A percentile compares a stretch with the other conserved stretches of the same genome.
phyloP scores from a whole-genome alignment of 1,140 invertebrate species.

The Aphelinus certus region DNA sequence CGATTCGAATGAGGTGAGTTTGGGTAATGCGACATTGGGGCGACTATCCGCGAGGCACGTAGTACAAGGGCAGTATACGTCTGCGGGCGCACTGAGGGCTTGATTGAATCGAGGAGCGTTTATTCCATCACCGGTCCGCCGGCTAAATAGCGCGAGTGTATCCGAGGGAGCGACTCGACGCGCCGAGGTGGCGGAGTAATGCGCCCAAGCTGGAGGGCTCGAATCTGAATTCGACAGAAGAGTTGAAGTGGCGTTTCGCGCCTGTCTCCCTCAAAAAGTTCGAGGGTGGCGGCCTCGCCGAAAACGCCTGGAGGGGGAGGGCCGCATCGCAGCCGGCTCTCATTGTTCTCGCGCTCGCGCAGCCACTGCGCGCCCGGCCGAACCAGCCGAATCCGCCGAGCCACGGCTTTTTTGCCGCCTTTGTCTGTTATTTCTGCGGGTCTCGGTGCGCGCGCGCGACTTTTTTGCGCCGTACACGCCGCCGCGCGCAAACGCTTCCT shows the following conservation, averaged over 20 bases:
- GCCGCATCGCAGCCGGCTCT: neutral
- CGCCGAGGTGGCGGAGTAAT: too few species aligned
- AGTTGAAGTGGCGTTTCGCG: neutral
- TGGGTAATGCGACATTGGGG: too few species aligned
- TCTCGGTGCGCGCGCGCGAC: neutral
- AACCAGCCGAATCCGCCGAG: conserved; percentile 32
- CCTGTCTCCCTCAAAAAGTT: neutral
- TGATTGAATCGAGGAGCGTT: neutral
- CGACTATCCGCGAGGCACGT: too few species aligned
- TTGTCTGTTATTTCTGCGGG: conserved; percentile 8
- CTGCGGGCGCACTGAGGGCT: neutral
- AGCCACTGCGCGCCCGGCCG: neutral
- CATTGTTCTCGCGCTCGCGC: neutral
- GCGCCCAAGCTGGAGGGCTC: neutral
- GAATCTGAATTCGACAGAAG: conserved; percentile 1
- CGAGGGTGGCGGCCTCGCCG: too few species aligned
- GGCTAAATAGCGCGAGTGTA: neutral
- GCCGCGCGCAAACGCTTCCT: neutral
- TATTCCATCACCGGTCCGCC: neutral
- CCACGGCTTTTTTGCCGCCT: neutral
- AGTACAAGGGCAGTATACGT: too few species aligned
- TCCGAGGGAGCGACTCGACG: too few species aligned
- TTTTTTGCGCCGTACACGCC: neutral
- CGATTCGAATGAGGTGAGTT: too few species aligned
- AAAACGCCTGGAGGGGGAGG: too few species aligned